Base-by-base conservation (phyloP, 2,888 invertebrate species). In the Gisinianus flammeolus region DNA sequence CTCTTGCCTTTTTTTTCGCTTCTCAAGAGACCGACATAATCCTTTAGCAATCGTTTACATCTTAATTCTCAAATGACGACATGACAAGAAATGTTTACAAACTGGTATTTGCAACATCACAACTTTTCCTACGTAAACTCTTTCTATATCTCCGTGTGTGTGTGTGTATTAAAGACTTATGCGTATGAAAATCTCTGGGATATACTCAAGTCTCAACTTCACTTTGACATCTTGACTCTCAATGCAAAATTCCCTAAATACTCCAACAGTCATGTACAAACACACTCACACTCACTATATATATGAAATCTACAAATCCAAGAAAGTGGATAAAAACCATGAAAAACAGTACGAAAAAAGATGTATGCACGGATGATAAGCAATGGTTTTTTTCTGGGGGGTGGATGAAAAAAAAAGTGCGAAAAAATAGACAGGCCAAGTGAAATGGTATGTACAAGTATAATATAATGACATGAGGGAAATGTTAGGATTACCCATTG, bases 71-170 rank as follows among this genome's bases (percentile, higher is more conserved):
- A 16, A 22, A 31, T 54, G 31, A 70, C 22, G 35, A 72, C 72
- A 72, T 72, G 62, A 72, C 72, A 72, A 62, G 58, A 58, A 31
- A 31, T 72, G 72, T 72, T 72, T 72, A 72, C 72, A 72, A 72
- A 72, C 72, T 72, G 22, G 58, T 72, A 70, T 70, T 70, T 69
- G 54, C 70, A 70, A 70, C 54, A 70, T 56, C 70, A 70, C 70
- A 70, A 70, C 54, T n/a, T 30, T 44, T 44, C 44, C 19, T 19
- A 16, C 44, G 12, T 44, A 6, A 10, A 58, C 26, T 44, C 44
- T 44, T 44, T 44, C 44, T 44, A 5, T n/a, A n/a, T 35, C 44
- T 44, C 44, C 44, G 6, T 4, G 44, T 4, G 8, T 6, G 3
- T 44, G 8, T 44, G 19, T 19, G 35, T 35, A 35, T 12, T 35